Percentiles rank a stretch among this genome's conserved stretches.
Evolutionary conservation across 2,113 vertebrate species (phyloP).

Genomic region (Monopterus albus): DNA sequence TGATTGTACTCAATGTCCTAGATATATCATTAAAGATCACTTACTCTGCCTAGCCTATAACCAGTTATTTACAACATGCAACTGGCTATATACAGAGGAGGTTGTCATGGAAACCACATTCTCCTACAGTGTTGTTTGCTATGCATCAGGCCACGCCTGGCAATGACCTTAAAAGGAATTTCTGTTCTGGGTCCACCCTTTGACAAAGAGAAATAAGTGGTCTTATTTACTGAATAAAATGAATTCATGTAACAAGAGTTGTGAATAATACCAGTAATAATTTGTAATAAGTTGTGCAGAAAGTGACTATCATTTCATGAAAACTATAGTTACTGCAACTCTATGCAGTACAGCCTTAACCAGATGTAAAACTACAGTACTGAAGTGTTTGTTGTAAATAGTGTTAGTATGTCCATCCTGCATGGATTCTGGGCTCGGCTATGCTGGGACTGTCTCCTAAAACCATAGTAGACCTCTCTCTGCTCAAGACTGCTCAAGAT

Average conservation of each 20-base stretch:
- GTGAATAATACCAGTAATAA: slow-evolving; percentile 78
- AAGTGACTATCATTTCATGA: slow-evolving; percentile 90
- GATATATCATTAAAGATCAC: slow-evolving; percentile 41
- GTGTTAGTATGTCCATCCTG: slow-evolving; percentile 91
- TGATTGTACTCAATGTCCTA: slow-evolving; percentile 45
- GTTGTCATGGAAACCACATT: slow-evolving; percentile 68
- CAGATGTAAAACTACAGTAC: slow-evolving; percentile 79
- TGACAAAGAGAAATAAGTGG: slow-evolving; percentile 81
- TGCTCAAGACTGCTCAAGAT: slow-evolving; percentile 58
- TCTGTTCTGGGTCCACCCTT: slow-evolving; percentile 73
- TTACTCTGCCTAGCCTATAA: slow-evolving; percentile 37
- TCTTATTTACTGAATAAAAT: slow-evolving; percentile 81
- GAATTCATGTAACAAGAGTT: slow-evolving; percentile 74
- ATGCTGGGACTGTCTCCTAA: slow-evolving; percentile 53
- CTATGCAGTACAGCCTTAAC: slow-evolving; percentile 84
- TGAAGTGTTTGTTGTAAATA: slow-evolving; percentile 90
- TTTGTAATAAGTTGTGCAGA: slow-evolving; percentile 83
- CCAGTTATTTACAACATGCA: slow-evolving; percentile 31
- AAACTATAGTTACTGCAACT: slow-evolving; percentile 82
- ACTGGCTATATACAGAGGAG: slow-evolving; percentile 58
- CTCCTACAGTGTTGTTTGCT: slow-evolving; percentile 78
- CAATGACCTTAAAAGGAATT: slow-evolving; percentile 77
- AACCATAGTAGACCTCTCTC: slow-evolving; percentile 72
- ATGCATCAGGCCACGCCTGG: slow-evolving; percentile 83
- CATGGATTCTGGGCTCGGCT: slow-evolving; percentile 88